These are phyloP conservation scores for Catocala fraxini DNA, from an alignment of 2,888 invertebrate species.

Conservation along the genomic window DNA sequence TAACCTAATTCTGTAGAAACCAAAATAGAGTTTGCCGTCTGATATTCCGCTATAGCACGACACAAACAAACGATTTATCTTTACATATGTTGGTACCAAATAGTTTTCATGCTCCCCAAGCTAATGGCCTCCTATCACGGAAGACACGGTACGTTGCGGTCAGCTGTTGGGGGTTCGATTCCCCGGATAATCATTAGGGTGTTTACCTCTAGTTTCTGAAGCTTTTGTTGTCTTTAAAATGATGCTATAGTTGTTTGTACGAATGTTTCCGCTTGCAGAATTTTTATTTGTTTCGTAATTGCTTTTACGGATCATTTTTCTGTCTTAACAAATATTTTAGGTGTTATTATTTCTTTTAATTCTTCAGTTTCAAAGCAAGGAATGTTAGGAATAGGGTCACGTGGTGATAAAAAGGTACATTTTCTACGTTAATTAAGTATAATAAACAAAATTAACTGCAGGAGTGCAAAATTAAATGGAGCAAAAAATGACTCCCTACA, in stretches of 20 bases:
- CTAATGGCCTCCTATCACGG: slow-evolving; percentile 47
- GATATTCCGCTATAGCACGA: background rate
- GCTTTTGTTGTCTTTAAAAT: slow-evolving; percentile 13
- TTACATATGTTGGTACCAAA: slow-evolving; percentile 19
- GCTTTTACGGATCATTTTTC: no score
- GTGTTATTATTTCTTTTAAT: no score
- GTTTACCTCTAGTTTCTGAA: slow-evolving; percentile 40
- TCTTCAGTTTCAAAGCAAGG: no score
- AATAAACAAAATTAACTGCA: no score
- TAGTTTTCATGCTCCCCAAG: slow-evolving; percentile 34
- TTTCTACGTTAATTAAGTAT: no score
- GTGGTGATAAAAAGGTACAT: no score
- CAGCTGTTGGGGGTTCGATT: slow-evolving; percentile 51
- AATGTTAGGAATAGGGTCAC: no score
- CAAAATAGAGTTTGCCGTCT: background rate
- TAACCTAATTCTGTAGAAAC: background rate
- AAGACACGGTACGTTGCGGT: slow-evolving; percentile 51
- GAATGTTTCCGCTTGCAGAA: no score
- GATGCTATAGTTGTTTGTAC: no score
- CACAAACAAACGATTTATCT: slow-evolving; percentile 3
- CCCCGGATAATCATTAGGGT: slow-evolving; percentile 50
- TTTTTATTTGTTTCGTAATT: slow-evolving; percentile 1
- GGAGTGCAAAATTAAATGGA: no score
- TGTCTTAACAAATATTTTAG: no score
- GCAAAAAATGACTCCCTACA: no score